Conservation (phyloP, 2,113 vertebrate genomes). For the Petromus typicus region DNA sequence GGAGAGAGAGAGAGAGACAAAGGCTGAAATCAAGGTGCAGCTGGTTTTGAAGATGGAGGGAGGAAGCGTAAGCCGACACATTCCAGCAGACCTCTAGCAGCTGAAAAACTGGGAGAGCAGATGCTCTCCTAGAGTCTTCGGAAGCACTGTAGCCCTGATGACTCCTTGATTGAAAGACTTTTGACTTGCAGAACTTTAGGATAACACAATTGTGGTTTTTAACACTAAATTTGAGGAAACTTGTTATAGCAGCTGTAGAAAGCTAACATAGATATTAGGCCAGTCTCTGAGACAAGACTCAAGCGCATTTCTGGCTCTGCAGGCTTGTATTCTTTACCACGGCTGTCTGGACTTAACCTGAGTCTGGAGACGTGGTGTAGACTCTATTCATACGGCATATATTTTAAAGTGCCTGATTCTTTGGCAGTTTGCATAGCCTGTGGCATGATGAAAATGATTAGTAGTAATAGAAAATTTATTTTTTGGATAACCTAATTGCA, state of each 20-base stretch:
- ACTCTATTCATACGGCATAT: background rate
- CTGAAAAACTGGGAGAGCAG: background rate
- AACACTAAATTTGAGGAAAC: background rate
- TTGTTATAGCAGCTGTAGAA: background rate
- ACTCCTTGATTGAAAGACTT: background rate
- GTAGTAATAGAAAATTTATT: background rate
- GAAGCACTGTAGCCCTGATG: background rate
- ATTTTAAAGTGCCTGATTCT: background rate
- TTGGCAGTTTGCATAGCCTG: background rate
- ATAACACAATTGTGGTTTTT: background rate
- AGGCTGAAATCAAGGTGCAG: background rate
- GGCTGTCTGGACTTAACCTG: background rate
- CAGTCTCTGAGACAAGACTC: background rate
- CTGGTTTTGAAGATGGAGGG: background rate
- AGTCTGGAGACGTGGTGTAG: background rate
- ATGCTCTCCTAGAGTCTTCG: background rate
- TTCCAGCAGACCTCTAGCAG: background rate
- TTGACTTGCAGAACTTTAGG: background rate
- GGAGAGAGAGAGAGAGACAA: background rate
- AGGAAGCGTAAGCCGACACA: too few relatives aligned
- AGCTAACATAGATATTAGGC: background rate
- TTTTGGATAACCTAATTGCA: slow-evolving; percentile 11
- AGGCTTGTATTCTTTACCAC: background rate
- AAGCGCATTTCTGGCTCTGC: background rate
- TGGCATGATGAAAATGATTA: background rate